These are phyloP conservation scores for Drosophila kokeensis DNA, from an alignment of 2,888 invertebrate genomes.

Conservation along the genomic window DNA sequence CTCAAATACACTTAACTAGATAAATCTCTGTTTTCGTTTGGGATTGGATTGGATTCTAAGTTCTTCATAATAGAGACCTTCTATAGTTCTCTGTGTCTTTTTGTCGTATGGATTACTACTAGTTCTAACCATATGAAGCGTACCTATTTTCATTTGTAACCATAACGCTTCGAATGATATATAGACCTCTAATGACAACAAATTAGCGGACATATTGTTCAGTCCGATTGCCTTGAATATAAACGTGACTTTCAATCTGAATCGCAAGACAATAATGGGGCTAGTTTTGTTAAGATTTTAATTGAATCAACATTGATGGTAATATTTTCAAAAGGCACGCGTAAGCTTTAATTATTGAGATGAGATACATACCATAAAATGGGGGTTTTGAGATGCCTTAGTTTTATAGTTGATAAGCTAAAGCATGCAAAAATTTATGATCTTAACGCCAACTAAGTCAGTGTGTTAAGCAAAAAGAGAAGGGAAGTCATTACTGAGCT, in stretches of 20 bases:
- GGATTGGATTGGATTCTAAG: background rate
- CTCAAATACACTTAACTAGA: background rate
- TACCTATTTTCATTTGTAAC: background rate
- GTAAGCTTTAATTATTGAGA: constrained; percentile 4
- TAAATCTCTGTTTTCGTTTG: too few species aligned
- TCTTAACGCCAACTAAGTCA: background rate
- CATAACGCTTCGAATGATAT: background rate
- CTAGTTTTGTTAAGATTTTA: constrained; percentile 13
- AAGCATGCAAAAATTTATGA: background rate
- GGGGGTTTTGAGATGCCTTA: background rate
- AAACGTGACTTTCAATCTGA: constrained; percentile 20
- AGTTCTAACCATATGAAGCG: too few species aligned
- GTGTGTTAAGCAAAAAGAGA: constrained; percentile 11
- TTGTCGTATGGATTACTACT: background rate
- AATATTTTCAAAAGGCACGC: constrained; percentile 16
- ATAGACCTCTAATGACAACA: background rate
- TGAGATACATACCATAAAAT: background rate
- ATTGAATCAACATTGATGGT: constrained; percentile 12
- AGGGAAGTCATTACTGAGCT: constrained; percentile 1
- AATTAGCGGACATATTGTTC: background rate
- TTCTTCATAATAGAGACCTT: background rate
- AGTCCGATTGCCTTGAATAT: constrained; percentile 13
- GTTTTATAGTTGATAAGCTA: background rate
- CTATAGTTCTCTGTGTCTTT: background rate
- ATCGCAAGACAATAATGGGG: background rate